Evolutionary conservation across 2,888 invertebrate species (phyloP).

Genomic region (Cybosia mesomella): DNA sequence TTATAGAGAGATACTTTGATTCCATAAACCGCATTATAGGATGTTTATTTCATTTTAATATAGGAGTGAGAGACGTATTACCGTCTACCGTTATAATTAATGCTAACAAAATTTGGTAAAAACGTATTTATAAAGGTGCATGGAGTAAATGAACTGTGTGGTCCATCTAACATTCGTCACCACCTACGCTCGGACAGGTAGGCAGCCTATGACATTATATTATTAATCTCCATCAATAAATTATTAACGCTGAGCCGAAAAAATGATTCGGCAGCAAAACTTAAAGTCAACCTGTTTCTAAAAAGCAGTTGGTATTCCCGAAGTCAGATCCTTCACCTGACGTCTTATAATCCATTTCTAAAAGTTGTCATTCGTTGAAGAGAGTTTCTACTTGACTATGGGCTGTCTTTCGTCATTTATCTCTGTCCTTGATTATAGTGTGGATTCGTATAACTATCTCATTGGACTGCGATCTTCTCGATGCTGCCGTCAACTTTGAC

Average conservation of each 20-base stretch:
- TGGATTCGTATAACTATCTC: slow-evolving; percentile 6
- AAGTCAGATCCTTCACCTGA: background rate
- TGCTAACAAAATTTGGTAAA: background rate
- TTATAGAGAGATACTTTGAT: background rate
- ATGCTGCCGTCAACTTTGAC: slow-evolving; percentile 5
- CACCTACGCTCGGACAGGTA: slow-evolving; percentile 15
- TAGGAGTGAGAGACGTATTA: background rate
- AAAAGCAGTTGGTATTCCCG: background rate
- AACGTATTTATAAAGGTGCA: background rate
- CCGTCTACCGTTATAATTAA: slow-evolving; percentile 6
- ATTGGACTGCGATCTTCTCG: background rate
- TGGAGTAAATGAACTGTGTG: slow-evolving; percentile 5
- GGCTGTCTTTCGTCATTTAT: slow-evolving; percentile 1
- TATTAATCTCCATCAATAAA: slow-evolving; percentile 11
- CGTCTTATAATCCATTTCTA: background rate
- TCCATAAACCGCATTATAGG: background rate
- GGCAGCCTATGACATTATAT: slow-evolving; percentile 12
- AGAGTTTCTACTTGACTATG: background rate
- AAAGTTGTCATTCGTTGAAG: background rate
- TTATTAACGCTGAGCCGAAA: background rate
- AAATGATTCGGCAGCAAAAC: slow-evolving; percentile 4
- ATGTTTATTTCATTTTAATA: background rate
- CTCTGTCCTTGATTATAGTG: slow-evolving; percentile 1
- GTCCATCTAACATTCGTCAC: slow-evolving; percentile 16
- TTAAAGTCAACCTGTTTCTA: background rate